Percentiles rank a stretch among this genome's conserved stretches.
These are phyloP conservation scores for Nasonia oneida DNA, from an alignment of 2,888 invertebrate genomes.

Conservation along the genomic window DNA sequence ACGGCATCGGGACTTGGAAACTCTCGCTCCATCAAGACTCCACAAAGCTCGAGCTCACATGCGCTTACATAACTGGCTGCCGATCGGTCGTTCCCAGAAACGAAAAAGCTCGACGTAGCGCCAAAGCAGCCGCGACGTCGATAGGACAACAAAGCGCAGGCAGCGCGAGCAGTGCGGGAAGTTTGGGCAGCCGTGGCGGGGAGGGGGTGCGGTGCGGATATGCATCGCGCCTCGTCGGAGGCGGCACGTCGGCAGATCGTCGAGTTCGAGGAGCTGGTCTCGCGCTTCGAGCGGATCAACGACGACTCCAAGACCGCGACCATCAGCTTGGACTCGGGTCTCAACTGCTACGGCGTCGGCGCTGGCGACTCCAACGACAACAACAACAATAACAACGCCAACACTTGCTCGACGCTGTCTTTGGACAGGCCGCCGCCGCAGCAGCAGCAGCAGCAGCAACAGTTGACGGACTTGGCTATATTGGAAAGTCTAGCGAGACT, in stretches of 20 bases:
- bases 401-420: conserved; percentile 28
- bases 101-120: background rate
- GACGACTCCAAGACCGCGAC: conserved; percentile 64
- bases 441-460: conserved; percentile 44
- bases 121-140: background rate
- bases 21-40: background rate
- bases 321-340: conserved; percentile 40
- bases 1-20: background rate
- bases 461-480: conserved; percentile 36
- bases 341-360: conserved; percentile 38
- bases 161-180: background rate
- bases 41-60: background rate
- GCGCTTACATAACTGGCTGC: background rate
- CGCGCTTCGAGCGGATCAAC: conserved; percentile 76
- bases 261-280: conserved; percentile 78
- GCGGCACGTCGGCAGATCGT: conserved; percentile 74
- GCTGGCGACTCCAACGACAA: too few relatives aligned
- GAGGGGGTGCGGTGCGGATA: conserved; percentile 62
- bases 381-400: background rate
- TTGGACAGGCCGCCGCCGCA: conserved; percentile 25
- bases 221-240: conserved; percentile 71
- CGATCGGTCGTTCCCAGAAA: background rate
- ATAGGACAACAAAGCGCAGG: background rate
- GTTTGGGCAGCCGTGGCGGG: background rate
- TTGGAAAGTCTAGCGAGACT: conserved; percentile 48